Percentiles rank a stretch among this genome's conserved stretches.
These are phyloP conservation scores for Myoxocephalus aenaeus DNA, from an alignment of 2,797 vertebrate genomes.

Conservation along the genomic window DNA sequence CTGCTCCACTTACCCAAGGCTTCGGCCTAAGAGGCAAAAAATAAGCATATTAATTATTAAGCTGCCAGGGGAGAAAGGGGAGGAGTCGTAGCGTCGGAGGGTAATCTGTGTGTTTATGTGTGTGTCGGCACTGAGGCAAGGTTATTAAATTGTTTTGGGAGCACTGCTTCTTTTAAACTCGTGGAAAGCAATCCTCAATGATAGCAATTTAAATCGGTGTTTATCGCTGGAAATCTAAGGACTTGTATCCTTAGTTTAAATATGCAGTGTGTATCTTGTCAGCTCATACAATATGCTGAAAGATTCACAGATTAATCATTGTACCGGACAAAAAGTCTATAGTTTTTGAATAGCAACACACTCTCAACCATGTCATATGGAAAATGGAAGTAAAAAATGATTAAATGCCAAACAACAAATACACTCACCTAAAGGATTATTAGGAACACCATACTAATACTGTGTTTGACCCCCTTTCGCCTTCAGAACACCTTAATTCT, in stretches of 20 bases:
- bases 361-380: not conserved
- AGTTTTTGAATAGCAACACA: not conserved
- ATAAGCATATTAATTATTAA: slow-evolving; percentile 83
- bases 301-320: not conserved
- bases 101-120: slow-evolving; percentile 60
- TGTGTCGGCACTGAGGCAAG: slow-evolving; percentile 27
- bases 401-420: not conserved
- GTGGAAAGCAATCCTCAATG: slow-evolving; percentile 19
- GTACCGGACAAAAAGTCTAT: not conserved
- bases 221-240: not conserved
- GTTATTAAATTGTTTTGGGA: slow-evolving; percentile 59
- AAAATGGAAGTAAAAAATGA: not conserved
- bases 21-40: slow-evolving; percentile 72
- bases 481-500: too few relatives aligned
- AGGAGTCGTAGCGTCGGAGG: slow-evolving; percentile 46
- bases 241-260: slow-evolving; percentile 21
- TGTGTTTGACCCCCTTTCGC: too few relatives aligned
- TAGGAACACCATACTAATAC: too few relatives aligned
- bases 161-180: slow-evolving; percentile 37
- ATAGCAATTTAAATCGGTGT: slow-evolving; percentile 10
- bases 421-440: too few relatives aligned
- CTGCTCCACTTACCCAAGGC: slow-evolving; percentile 67
- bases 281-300: not conserved
- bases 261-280: not conserved
- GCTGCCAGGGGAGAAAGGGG: slow-evolving; percentile 59